Evolutionary conservation across 1,140 invertebrate genomes (phyloP).

Genomic region (Drosophila rhopaloa): DNA sequence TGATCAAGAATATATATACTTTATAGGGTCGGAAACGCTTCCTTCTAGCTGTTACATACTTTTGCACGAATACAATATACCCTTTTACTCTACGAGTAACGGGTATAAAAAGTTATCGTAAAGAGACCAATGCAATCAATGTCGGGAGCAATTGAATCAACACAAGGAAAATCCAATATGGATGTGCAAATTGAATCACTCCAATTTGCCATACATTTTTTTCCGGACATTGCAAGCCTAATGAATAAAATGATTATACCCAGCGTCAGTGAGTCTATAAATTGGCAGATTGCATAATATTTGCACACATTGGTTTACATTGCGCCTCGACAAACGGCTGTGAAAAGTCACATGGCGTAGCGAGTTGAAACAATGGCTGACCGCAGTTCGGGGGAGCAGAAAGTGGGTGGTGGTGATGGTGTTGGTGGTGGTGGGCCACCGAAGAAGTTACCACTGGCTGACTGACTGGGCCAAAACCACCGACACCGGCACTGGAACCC

Average conservation of each 20-base stretch:
- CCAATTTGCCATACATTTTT: slow-evolving; percentile 16
- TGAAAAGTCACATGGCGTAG: slow-evolving; percentile 72
- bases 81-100: no score
- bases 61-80: no score
- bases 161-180: slow-evolving; percentile 22
- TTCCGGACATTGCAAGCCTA: slow-evolving; percentile 13
- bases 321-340: slow-evolving; percentile 61
- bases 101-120: slow-evolving; percentile 1
- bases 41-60: no score
- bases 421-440: neutral
- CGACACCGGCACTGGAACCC: neutral
- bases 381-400: slow-evolving; percentile 20
- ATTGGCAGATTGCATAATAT: slow-evolving; percentile 63
- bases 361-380: slow-evolving; percentile 59
- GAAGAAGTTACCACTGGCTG: slow-evolving; percentile 43
- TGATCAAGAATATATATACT: no score
- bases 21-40: no score
- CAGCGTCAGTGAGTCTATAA: slow-evolving; percentile 17
- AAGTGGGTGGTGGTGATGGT: slow-evolving; percentile 14
- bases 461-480: slow-evolving; percentile 13
- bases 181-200: slow-evolving; percentile 25
- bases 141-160: slow-evolving; percentile 23
- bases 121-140: slow-evolving; percentile 20
- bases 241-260: slow-evolving; percentile 46
- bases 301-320: slow-evolving; percentile 57